Evolutionary conservation across 1,140 invertebrate species (phyloP).

Genomic region (Papilio machaon): DNA sequence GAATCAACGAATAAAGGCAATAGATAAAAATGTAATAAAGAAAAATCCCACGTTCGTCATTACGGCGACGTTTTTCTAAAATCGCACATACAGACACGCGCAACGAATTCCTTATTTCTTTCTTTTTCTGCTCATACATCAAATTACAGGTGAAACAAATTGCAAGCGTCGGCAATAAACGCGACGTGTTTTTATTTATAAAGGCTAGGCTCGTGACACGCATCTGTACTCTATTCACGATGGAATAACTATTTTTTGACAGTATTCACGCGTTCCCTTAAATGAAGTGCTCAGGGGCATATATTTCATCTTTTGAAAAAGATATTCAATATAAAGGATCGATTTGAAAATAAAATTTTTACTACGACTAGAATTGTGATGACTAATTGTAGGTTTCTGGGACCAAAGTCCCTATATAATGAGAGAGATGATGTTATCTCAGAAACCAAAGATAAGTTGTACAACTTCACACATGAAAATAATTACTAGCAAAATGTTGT

Average conservation of each 20-base stretch:
- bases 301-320: neutral
- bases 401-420: too few species aligned
- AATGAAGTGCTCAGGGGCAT: slow-evolving; percentile 9
- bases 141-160: slow-evolving; percentile 70
- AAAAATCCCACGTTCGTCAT: neutral
- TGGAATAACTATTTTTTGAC: slow-evolving; percentile 40
- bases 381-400: neutral
- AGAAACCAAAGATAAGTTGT: too few species aligned
- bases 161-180: slow-evolving; percentile 57
- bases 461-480: too few species aligned
- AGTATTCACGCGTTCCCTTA: slow-evolving; percentile 35
- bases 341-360: neutral
- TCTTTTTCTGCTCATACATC: slow-evolving; percentile 48
- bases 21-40: slow-evolving; percentile 10
- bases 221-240: slow-evolving; percentile 46
- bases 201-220: slow-evolving; percentile 54
- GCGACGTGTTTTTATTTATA: slow-evolving; percentile 65
- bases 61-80: slow-evolving; percentile 7
- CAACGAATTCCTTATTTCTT: slow-evolving; percentile 36
- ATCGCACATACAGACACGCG: slow-evolving; percentile 31
- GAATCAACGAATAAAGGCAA: neutral
- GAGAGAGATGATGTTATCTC: too few species aligned
- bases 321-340: neutral
- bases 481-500: too few species aligned
- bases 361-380: neutral